Evolutionary conservation across 2,113 vertebrate genomes (phyloP), one percentile per base, ranked within the genome.

Genomic region (Neodontobutis hainanensis): DNA sequence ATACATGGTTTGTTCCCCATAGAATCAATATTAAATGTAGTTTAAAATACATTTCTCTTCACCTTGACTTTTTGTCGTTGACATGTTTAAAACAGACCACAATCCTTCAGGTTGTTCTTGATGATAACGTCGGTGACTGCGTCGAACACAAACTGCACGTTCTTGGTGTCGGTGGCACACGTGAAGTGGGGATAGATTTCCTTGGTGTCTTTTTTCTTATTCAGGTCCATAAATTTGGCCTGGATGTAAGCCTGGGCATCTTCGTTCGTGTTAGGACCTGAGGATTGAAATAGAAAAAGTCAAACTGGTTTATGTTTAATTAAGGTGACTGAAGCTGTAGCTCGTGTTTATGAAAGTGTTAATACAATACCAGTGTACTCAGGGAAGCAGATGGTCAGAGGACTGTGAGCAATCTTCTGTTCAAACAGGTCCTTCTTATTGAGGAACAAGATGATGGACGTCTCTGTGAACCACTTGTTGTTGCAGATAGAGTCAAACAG

Each of bases 381-480:
- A 0, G 97, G 96, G 90, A 98, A 99, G 90, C 97, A 99, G 91
- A 99, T 99, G 91, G 92, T 94, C 86, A 99, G 93, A 48, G 95
- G 91, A 84, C 97, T 99, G 80, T 94, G 94, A 57, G 92, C 91
- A 1, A 99, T 98, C 93, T 99, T 99, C 92, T 98, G 93, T 90
- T 98, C 95, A 1, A 99, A 99, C 90, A 99, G 95, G 75, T 99
- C 97, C 90, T 98, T 98, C 94, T 99, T 99, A 92, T 99, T 99
- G 87, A 99, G 97, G 90, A 99, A 99, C 65, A 99, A 95, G 89
- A 99, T 99, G 93, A 99, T 99, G 90, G 97, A 99, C 0, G 97
- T 99, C 90, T 99, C 97, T 0, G 96, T 99, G 94, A 99, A 99
- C 97, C 97, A 99, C 88, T 99, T 99, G 92, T 99, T 99, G 93